Evolutionary conservation across 2,888 invertebrate genomes (phyloP).

Genomic region (Ptychoptera contaminata): DNA sequence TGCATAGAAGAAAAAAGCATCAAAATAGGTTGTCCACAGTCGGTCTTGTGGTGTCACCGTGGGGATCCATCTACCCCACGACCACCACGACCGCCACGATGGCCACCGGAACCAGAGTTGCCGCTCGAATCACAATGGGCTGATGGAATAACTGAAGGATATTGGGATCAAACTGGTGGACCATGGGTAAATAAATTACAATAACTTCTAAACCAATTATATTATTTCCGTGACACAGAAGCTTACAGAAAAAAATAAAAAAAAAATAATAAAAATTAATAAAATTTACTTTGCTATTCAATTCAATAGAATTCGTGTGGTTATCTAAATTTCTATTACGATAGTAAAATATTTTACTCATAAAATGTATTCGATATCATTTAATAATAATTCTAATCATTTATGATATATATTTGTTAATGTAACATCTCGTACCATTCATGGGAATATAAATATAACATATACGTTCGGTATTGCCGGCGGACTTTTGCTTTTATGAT

Average conservation of each 20-base stretch:
- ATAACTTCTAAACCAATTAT: neutral
- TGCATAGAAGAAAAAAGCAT: conserved; percentile 8
- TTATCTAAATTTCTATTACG: too few relatives aligned
- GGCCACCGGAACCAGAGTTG: conserved; percentile 21
- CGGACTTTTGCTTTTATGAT: too few relatives aligned
- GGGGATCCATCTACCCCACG: conserved; percentile 19
- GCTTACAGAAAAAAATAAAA: neutral
- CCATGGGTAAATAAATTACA: conserved; percentile 18
- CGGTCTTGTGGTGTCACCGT: conserved; percentile 21
- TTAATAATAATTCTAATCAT: too few relatives aligned
- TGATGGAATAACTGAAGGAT: conserved; percentile 21
- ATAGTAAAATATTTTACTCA: too few relatives aligned
- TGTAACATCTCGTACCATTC: too few relatives aligned
- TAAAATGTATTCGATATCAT: too few relatives aligned
- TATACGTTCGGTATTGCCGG: too few relatives aligned
- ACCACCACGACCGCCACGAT: conserved; percentile 16
- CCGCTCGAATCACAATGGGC: conserved; percentile 23
- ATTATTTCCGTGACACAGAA: neutral
- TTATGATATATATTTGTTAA: too few relatives aligned
- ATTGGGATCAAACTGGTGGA: conserved; percentile 20
- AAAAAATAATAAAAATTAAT: too few relatives aligned
- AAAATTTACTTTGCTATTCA: too few relatives aligned
- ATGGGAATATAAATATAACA: too few relatives aligned
- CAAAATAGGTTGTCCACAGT: conserved; percentile 24
- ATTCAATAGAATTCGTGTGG: too few relatives aligned